A percentile compares a stretch with the other conserved stretches of the same genome.
phyloP scores from a whole-genome alignment of 2,888 invertebrate species.

The Seladonia tumulorum region DNA sequence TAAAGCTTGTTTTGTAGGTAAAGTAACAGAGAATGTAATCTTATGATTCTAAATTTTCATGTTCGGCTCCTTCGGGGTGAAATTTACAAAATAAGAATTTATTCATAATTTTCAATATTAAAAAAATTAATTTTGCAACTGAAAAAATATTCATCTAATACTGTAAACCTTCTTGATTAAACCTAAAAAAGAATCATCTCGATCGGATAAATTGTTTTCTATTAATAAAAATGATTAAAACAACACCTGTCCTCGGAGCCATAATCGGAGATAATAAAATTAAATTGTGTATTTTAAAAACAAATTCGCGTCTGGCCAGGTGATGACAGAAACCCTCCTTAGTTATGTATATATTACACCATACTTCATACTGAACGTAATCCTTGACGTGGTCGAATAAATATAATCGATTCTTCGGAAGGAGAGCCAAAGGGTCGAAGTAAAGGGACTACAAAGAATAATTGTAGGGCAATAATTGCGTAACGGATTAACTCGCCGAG shows the following conservation, averaged over 20 bases:
- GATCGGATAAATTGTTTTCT: neutral
- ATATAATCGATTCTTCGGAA: neutral
- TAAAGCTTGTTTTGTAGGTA: too few relatives aligned
- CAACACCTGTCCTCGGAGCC: neutral
- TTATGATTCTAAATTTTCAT: too few relatives aligned
- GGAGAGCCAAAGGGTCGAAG: neutral
- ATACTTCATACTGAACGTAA: neutral
- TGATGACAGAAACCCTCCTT: neutral
- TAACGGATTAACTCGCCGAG: constrained; percentile 5
- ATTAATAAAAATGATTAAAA: neutral
- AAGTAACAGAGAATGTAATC: too few relatives aligned
- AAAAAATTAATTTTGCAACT: neutral
- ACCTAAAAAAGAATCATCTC: neutral
- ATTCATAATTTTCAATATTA: neutral
- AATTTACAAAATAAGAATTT: neutral
- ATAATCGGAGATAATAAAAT: neutral
- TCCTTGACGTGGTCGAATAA: neutral
- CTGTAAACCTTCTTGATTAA: neutral
- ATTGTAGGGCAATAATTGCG: neutral
- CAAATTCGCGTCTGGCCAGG: neutral
- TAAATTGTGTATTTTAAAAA: neutral
- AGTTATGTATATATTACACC: neutral
- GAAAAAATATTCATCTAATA: neutral
- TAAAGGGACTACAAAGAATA: neutral
- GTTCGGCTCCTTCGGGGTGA: too few relatives aligned